Evolutionary conservation across 1,140 invertebrate species (phyloP).

Genomic region (Phymastichus coffea): DNA sequence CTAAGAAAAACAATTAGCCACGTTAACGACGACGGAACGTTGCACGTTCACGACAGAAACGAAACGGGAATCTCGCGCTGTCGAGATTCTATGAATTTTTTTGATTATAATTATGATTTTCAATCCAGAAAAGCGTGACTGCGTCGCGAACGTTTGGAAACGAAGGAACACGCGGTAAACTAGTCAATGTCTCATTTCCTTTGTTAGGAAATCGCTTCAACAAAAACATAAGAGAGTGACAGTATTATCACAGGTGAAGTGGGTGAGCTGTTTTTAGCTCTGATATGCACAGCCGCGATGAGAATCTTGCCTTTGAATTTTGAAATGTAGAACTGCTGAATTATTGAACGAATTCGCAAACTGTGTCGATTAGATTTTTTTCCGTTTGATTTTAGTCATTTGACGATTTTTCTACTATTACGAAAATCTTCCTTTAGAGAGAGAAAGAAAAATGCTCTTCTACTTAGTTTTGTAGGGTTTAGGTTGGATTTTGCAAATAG

Average conservation of each 20-base stretch:
- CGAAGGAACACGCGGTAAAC: too few species aligned
- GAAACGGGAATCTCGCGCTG: background rate
- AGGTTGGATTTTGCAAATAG: too few species aligned
- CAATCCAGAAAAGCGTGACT: constrained; percentile 12
- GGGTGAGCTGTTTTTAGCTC: background rate
- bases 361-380: too few species aligned
- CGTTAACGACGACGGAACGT: background rate
- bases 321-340: background rate
- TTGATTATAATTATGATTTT: background rate
- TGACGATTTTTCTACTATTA: too few species aligned
- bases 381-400: too few species aligned
- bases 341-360: too few species aligned
- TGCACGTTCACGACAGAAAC: background rate
- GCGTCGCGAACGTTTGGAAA: constrained; percentile 11
- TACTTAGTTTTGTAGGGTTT: too few species aligned
- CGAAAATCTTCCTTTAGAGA: too few species aligned
- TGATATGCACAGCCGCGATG: constrained; percentile 6
- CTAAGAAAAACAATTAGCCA: constrained; percentile 76
- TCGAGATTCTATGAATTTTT: background rate
- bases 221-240: too few species aligned
- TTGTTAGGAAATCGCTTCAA: background rate
- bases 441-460: too few species aligned
- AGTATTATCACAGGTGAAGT: background rate
- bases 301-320: background rate
- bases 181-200: constrained; percentile 21